Evolutionary conservation across 2,113 vertebrate species (phyloP).

Genomic region (human (Homo sapiens)): GRCh38 chr1:9114501-9115000

Average conservation of each 20-base stretch:
- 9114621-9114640: rapidly evolving
- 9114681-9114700: background rate
- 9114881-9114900: no score
- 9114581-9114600: background rate
- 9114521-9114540: background rate
- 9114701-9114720: background rate
- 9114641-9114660: background rate
- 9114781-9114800: no score
- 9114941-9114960: background rate
- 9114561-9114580: background rate
- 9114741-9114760: background rate
- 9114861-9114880: no score
- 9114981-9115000: background rate
- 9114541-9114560: no score
- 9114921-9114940: no score
- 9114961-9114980: background rate
- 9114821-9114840: no score
- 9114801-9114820: no score
- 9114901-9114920: no score
- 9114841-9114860: no score
- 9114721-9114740: background rate
- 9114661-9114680: background rate
- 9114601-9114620: background rate
- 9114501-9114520: background rate
- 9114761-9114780: no score